Evolutionary conservation across 2,888 invertebrate species (phyloP), one percentile per base, ranked within the genome.

Genomic region (Agapostemon virescens): DNA sequence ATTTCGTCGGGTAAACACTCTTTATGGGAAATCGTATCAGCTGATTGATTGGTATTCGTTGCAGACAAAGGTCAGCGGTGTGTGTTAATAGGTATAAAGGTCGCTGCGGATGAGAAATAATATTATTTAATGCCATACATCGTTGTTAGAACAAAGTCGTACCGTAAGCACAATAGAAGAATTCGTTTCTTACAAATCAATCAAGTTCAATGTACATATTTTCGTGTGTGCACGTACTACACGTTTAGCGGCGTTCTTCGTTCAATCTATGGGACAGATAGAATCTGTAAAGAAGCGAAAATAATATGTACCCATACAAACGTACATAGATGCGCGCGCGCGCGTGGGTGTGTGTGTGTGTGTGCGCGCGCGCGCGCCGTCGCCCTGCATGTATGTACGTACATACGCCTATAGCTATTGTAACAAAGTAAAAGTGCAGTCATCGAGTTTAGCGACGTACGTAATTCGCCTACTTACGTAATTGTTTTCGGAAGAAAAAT

Each of bases 81-180:
- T 68, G 49, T 63, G 67, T 77, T 77, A 73, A 71, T 75, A 42
- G 38, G 52, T 76, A 66, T 70, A 84, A 84, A 84, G 81, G 73
- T 84, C 84, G 67, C 23, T 38, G 38, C 1, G 4, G 15, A 72
- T 30, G 33, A 33, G 45, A 58, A 64, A 23, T 58, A 15, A 23
- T 55, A 64, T 73, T n/a, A 38, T 67, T 81, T 42, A 61, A 58
- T 61, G 40, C 40, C 40, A 55, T 45, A 55, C 26, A 26, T 38
- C 49, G 52, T 67, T 61, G 36, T 30, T 68, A 38, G 30, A 38
- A 23, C 13, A 23, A 26, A 42, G 26, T 23, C 13, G n/a, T 68
- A 49, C 1, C 40, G 42, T 5, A 63, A 52, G 42, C 33, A n/a
- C 23, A 71, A 20, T n/a, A 13, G 4, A 30, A 15, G 5, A 23